Conservation (phyloP, 2,797 vertebrate species). For the Galaxias olidus region DNA sequence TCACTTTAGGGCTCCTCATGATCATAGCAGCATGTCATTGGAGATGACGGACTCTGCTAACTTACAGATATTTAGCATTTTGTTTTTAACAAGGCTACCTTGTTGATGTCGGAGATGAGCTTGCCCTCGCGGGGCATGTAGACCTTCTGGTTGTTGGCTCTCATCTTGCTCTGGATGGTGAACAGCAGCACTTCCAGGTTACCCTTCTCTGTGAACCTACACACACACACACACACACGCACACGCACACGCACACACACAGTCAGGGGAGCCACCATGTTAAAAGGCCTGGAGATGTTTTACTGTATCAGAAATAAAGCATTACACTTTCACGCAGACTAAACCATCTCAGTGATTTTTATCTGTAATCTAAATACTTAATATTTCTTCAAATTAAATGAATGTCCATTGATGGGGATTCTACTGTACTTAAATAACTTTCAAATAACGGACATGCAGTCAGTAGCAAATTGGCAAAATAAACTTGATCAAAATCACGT, state of each 20-base stretch:
- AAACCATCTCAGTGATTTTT: too few relatives aligned
- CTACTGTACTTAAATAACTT: too few relatives aligned
- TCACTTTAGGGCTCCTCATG: neutral
- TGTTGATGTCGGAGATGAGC: conserved; percentile 87
- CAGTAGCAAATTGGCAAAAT: too few relatives aligned
- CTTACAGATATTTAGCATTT: too few relatives aligned
- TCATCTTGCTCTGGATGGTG: conserved; percentile 89
- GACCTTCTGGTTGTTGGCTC: conserved; percentile 88
- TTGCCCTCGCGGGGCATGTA: conserved; percentile 87
- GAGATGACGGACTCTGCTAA: neutral
- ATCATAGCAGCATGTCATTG: neutral
- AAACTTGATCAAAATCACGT: too few relatives aligned
- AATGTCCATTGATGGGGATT: too few relatives aligned
- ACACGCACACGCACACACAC: conserved; percentile 2
- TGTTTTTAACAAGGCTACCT: too few relatives aligned
- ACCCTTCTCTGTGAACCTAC: conserved; percentile 86
- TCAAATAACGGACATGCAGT: too few relatives aligned
- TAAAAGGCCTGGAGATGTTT: neutral
- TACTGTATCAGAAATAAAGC: neutral
- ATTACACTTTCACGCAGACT: neutral
- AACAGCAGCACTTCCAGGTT: conserved; percentile 86
- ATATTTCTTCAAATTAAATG: too few relatives aligned
- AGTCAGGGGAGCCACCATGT: neutral
- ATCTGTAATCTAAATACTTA: neutral
- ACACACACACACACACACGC: conserved; percentile 11